Evolutionary conservation across 2,113 vertebrate species (phyloP).

Genomic region (Antigone vipio): DNA sequence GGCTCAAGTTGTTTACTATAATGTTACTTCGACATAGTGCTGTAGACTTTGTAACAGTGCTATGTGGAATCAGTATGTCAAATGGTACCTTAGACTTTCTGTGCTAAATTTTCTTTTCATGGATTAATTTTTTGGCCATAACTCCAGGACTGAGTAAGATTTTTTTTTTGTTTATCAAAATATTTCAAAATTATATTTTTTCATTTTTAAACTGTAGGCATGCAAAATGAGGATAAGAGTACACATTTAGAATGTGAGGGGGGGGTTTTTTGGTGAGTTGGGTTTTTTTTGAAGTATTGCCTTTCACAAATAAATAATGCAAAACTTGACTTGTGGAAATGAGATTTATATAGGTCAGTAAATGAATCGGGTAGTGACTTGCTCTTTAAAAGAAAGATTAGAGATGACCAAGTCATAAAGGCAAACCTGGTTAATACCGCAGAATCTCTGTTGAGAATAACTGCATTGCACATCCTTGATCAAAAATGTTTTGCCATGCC

Average conservation of each 20-base stretch:
- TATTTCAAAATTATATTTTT: background rate
- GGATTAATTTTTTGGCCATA: background rate
- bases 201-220: background rate
- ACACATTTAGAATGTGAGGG: background rate
- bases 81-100: background rate
- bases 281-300: background rate
- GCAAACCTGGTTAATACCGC: background rate
- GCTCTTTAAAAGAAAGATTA: background rate
- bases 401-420: background rate
- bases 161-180: background rate
- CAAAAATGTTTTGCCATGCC: background rate
- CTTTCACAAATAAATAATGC: background rate
- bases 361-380: background rate
- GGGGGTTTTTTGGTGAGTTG: too few relatives aligned
- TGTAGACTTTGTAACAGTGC: background rate
- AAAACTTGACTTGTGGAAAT: background rate
- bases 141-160: background rate
- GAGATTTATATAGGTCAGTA: background rate
- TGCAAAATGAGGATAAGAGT: background rate
- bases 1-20: background rate
- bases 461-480: background rate
- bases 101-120: background rate
- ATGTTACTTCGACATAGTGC: background rate
- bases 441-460: background rate
- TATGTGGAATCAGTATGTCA: background rate